These are phyloP conservation scores for Rattus norvegicus DNA, from an alignment of 2,113 vertebrate genomes.

Conservation along the genomic window GRCr8 NC_086020.1:205846001-205846500, in stretches of 20 bases:
- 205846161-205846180: background rate
- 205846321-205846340: rapidly evolving
- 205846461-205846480: background rate
- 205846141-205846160: background rate
- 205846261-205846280: background rate
- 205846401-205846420: background rate
- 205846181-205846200: background rate
- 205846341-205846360: rapidly evolving
- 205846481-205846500: background rate
- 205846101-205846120: background rate
- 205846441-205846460: background rate
- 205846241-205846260: background rate
- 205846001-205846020: too few relatives aligned
- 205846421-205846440: background rate
- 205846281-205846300: background rate
- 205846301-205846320: background rate
- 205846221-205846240: background rate
- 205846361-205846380: background rate
- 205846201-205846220: background rate
- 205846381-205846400: too few relatives aligned
- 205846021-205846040: background rate
- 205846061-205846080: background rate
- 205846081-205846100: background rate
- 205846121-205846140: background rate
- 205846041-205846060: background rate